These are phyloP conservation scores for Nothura maculosa DNA, from an alignment of 2,797 vertebrate genomes.

Conservation along the genomic window DNA sequence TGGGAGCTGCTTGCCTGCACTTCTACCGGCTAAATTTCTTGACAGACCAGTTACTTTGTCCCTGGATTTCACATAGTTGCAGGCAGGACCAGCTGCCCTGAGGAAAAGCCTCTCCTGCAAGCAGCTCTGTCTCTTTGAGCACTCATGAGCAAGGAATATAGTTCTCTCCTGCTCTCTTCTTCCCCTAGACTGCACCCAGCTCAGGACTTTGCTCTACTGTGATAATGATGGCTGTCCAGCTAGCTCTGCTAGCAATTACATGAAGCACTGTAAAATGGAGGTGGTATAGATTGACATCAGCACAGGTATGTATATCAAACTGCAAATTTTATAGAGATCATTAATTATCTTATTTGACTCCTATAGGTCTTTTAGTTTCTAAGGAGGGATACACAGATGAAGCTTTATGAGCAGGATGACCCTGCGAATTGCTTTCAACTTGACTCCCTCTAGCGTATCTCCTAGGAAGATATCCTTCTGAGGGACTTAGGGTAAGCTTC, in stretches of 20 bases:
- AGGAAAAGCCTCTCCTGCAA: not conserved
- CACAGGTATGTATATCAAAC: not conserved
- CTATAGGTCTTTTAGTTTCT: slow-evolving; percentile 25
- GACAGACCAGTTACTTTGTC: slow-evolving; percentile 53
- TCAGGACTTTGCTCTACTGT: not conserved
- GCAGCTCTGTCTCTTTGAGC: not conserved
- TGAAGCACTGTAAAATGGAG: not conserved
- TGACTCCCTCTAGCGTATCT: not conserved
- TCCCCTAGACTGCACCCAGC: not conserved
- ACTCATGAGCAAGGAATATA: not conserved
- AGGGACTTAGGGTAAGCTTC: not conserved
- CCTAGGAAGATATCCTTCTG: not conserved
- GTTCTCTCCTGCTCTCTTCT: not conserved
- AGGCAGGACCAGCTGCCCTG: not conserved
- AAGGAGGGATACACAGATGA: slow-evolving; percentile 26
- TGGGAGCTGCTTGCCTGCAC: slow-evolving; percentile 30
- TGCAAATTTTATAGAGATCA: not conserved
- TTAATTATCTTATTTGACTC: not conserved
- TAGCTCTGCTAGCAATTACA: not conserved
- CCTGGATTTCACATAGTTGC: slow-evolving; percentile 18
- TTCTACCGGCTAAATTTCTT: slow-evolving; percentile 40
- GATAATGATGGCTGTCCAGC: not conserved
- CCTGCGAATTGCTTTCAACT: not conserved
- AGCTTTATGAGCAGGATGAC: not conserved
- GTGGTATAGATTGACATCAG: not conserved